Conservation (phyloP, 2,888 invertebrate species). For the Tachystola acroxantha region DNA sequence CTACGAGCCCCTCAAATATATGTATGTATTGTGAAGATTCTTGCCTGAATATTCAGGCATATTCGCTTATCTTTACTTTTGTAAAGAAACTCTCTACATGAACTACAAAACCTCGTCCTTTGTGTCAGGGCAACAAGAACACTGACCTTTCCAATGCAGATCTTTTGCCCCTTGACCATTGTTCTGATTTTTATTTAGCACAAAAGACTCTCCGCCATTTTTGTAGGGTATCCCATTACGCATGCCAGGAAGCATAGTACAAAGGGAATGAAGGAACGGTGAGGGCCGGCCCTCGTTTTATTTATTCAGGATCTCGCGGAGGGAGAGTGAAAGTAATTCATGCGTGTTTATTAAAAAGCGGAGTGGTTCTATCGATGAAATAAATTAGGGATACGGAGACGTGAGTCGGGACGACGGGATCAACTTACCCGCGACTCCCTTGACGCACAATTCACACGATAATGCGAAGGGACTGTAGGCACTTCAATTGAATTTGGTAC, state of each 20-base stretch:
- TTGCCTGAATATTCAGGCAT: not conserved
- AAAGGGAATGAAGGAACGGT: conserved; percentile 60
- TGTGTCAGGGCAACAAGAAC: conserved; percentile 19
- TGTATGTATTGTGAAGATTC: too few relatives aligned
- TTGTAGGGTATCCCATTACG: conserved; percentile 64
- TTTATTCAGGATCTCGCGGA: conserved; percentile 60
- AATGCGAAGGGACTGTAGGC: too few relatives aligned
- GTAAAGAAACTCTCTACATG: not conserved
- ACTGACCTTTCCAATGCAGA: conserved; percentile 25
- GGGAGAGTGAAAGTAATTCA: conserved; percentile 60
- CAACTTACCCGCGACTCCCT: conserved; percentile 27
- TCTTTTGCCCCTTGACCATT: conserved; percentile 34
- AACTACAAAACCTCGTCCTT: conserved; percentile 10
- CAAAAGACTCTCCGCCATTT: conserved; percentile 55
- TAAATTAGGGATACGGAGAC: conserved; percentile 13
- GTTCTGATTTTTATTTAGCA: conserved; percentile 58
- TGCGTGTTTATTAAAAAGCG: conserved; percentile 64
- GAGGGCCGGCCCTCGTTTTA: conserved; percentile 59
- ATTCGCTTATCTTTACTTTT: too few relatives aligned
- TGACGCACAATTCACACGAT: not conserved
- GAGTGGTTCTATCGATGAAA: conserved; percentile 12
- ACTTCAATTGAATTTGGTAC: too few relatives aligned
- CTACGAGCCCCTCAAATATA: too few relatives aligned
- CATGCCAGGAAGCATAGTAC: conserved; percentile 61
- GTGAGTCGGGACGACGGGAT: not conserved